A percentile compares a stretch with the other conserved stretches of the same genome.
phyloP scores from a whole-genome alignment of 2,797 vertebrate species.

The Discoglossus pictus region DNA sequence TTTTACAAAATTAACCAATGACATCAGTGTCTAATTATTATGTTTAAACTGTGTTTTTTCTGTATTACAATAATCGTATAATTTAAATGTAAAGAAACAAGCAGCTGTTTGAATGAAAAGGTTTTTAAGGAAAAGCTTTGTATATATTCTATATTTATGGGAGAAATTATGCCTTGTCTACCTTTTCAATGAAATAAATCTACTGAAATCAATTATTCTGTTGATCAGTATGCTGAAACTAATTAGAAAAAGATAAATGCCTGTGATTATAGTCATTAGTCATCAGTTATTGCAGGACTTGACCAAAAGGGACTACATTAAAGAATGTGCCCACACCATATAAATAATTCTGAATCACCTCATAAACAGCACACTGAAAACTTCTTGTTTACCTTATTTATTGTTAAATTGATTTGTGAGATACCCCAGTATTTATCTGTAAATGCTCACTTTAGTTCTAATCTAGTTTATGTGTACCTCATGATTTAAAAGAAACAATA shows the following conservation, averaged over 20 bases:
- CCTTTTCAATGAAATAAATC: constrained; percentile 44
- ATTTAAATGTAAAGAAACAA: no score
- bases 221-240: constrained; percentile 47
- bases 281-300: constrained; percentile 35
- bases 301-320: constrained; percentile 29
- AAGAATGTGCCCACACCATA: constrained; percentile 13
- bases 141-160: constrained; percentile 17
- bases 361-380: constrained; percentile 15
- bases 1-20: no score
- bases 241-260: constrained; percentile 50
- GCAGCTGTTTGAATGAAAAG: no score
- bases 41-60: no score
- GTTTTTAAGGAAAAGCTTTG: constrained; percentile 16
- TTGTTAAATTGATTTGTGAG: no score
- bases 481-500: no score
- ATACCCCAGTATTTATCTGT: no score
- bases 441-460: no score
- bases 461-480: no score
- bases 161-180: constrained; percentile 29
- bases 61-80: no score
- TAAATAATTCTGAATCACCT: constrained; percentile 9
- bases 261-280: constrained; percentile 41
- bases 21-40: no score
- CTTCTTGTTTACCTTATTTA: neutral
- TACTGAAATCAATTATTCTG: constrained; percentile 45